These are phyloP conservation scores for Charaxes varanes DNA, from an alignment of 1,140 invertebrate species.

Conservation along the genomic window DNA sequence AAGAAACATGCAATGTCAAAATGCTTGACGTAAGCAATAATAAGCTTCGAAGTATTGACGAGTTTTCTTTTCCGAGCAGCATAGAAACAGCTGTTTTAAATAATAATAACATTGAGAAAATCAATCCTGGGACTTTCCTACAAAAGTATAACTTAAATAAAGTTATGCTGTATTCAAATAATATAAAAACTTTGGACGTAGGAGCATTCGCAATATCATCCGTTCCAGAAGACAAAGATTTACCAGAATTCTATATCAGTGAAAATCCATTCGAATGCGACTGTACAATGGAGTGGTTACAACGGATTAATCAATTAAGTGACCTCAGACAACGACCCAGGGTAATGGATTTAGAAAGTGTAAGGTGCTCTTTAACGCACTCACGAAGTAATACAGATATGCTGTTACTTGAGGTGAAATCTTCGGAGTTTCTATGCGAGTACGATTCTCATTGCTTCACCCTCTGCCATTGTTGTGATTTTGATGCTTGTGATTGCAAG, in stretches of 20 bases:
- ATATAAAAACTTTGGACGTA: constrained; percentile 83
- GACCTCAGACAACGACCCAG: constrained; percentile 84
- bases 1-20: constrained; percentile 83
- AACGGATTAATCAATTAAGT: constrained; percentile 84
- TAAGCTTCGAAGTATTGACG: constrained; percentile 79
- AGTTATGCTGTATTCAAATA: constrained; percentile 86
- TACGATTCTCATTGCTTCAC: constrained; percentile 92
- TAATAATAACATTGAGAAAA: constrained; percentile 83
- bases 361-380: constrained; percentile 89
- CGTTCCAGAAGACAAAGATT: constrained; percentile 78
- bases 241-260: constrained; percentile 86
- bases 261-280: constrained; percentile 89
- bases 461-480: constrained; percentile 92
- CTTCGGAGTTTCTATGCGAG: constrained; percentile 89
- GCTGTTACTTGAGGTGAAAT: constrained; percentile 83
- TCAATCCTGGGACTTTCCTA: constrained; percentile 83
- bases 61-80: constrained; percentile 82
- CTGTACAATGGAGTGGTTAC: constrained; percentile 90
- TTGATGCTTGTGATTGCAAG: constrained; percentile 93
- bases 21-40: constrained; percentile 88
- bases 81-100: constrained; percentile 85
- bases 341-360: constrained; percentile 89
- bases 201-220: constrained; percentile 80
- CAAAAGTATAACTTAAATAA: constrained; percentile 82
- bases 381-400: constrained; percentile 79